Conservation (phyloP, 2,888 invertebrate genomes). For the Thymelicus lineola region DNA sequence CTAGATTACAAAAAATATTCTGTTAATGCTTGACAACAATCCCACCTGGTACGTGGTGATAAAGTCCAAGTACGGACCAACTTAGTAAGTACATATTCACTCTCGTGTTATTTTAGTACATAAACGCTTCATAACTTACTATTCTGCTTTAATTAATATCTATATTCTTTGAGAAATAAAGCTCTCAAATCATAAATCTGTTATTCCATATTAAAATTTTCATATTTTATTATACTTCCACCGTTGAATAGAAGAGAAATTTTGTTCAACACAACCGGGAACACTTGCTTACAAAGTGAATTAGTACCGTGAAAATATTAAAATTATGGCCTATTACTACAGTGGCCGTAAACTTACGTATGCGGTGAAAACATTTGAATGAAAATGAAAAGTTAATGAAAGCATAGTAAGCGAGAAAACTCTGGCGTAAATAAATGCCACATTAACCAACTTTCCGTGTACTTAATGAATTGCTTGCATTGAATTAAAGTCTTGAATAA, state of each 20-base stretch:
- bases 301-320: slow-evolving; percentile 28
- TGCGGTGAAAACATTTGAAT: slow-evolving; percentile 30
- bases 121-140: no score
- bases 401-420: slow-evolving; percentile 9
- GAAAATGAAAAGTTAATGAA: slow-evolving; percentile 34
- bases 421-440: slow-evolving; percentile 5
- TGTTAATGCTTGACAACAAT: no score
- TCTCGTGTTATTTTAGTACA: no score
- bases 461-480: slow-evolving; percentile 3
- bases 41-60: no score
- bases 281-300: slow-evolving; percentile 15
- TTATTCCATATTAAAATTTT: neutral
- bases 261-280: slow-evolving; percentile 9
- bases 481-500: neutral
- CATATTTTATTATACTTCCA: neutral
- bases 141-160: no score
- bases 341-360: slow-evolving; percentile 21
- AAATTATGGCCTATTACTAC: slow-evolving; percentile 22
- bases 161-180: neutral
- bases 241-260: neutral
- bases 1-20: no score
- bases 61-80: no score
- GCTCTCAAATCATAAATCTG: neutral
- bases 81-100: no score
- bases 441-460: slow-evolving; percentile 18